Evolutionary conservation across 2,797 vertebrate genomes (phyloP).

Genomic region (Caiman crocodilus): DNA sequence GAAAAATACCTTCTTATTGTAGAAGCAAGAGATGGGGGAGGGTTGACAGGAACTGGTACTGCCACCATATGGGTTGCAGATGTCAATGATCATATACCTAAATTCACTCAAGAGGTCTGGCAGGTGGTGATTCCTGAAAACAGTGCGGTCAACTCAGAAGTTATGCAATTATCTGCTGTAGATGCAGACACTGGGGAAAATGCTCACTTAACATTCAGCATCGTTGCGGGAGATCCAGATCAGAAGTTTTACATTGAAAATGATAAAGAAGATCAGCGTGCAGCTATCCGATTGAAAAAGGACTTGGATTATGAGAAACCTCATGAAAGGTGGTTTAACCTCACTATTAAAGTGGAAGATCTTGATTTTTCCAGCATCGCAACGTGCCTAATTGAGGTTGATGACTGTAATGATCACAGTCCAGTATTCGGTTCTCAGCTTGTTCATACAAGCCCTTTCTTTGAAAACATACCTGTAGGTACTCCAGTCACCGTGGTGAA

Average conservation of each 20-base stretch:
- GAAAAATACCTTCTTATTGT: constrained; percentile 87
- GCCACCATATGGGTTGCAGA: constrained; percentile 88
- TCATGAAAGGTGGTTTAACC: constrained; percentile 89
- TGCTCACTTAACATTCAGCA: constrained; percentile 87
- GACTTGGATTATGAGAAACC: constrained; percentile 89
- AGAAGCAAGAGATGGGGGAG: constrained; percentile 91
- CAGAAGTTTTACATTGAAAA: constrained; percentile 91
- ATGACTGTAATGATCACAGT: constrained; percentile 91
- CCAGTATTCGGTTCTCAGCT: constrained; percentile 89
- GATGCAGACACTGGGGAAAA: constrained; percentile 89
- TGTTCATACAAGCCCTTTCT: constrained; percentile 82
- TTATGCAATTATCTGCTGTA: constrained; percentile 85
- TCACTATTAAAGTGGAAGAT: constrained; percentile 91
- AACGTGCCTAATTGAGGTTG: constrained; percentile 88
- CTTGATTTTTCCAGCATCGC: constrained; percentile 88
- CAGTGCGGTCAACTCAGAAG: constrained; percentile 82
- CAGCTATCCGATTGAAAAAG: constrained; percentile 88
- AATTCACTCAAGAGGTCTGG: constrained; percentile 85
- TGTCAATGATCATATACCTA: constrained; percentile 88
- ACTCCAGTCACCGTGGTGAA: constrained; percentile 84
- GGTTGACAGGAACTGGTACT: constrained; percentile 88
- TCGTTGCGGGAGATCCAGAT: constrained; percentile 88
- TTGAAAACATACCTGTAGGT: constrained; percentile 86
- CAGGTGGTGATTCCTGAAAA: constrained; percentile 84
- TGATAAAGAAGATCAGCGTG: constrained; percentile 84